phyloP scores from a whole-genome alignment of 2,888 invertebrate genomes.

The Phyto melanocephala region DNA sequence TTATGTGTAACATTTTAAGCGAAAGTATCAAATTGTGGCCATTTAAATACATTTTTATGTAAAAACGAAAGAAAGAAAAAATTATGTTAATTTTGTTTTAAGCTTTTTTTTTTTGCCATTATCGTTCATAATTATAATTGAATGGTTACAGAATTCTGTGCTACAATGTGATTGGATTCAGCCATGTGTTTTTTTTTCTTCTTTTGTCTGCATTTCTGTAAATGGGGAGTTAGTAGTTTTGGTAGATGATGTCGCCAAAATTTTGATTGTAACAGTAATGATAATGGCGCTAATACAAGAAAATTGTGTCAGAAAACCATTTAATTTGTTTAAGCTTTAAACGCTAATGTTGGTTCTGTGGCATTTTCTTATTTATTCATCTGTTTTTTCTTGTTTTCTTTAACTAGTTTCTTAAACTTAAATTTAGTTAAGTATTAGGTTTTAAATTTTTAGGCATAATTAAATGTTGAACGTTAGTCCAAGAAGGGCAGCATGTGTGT shows the following conservation, averaged over 20 bases:
- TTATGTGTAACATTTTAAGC: conserved; percentile 46
- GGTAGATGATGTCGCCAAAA: no score
- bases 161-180: conserved; percentile 13
- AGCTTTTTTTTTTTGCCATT: not conserved
- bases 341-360: conserved; percentile 24
- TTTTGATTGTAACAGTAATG: not conserved
- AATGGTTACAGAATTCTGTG: conserved; percentile 8
- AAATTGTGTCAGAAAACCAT: conserved; percentile 52
- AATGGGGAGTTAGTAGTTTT: no score
- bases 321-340: conserved; percentile 61
- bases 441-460: conserved; percentile 22
- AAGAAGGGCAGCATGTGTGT: no score
- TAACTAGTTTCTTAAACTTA: conserved; percentile 16
- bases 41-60: conserved; percentile 47
- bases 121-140: not conserved
- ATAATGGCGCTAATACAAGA: not conserved
- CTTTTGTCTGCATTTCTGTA: not conserved
- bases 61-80: not conserved
- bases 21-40: conserved; percentile 56
- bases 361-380: no score
- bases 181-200: not conserved
- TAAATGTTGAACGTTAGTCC: conserved; percentile 35
- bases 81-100: not conserved
- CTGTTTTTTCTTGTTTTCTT: not conserved
- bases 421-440: conserved; percentile 35